Evolutionary conservation across 2,113 vertebrate genomes (phyloP).

Genomic region (Malaclemys terrapin): DNA sequence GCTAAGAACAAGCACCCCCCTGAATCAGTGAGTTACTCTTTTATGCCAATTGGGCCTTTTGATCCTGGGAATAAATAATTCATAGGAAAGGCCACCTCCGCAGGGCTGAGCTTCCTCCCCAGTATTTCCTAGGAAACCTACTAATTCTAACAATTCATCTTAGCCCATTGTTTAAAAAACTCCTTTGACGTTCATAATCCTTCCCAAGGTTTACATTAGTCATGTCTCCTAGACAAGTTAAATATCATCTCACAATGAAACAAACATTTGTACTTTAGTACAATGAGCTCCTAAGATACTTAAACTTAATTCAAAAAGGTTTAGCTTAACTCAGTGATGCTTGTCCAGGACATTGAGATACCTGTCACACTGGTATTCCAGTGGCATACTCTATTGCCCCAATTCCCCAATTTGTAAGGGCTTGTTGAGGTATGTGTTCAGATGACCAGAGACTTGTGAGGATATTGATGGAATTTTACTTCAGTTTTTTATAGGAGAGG

Average conservation of each 20-base stretch:
- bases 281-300: neutral
- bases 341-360: neutral
- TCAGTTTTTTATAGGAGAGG: neutral
- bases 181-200: neutral
- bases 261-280: neutral
- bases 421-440: neutral
- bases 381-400: neutral
- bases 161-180: neutral
- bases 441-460: neutral
- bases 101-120: neutral
- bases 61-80: neutral
- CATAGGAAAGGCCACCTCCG: neutral
- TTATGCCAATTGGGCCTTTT: neutral
- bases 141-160: neutral
- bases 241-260: neutral
- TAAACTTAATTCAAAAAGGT: neutral
- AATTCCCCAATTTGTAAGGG: neutral
- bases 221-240: neutral
- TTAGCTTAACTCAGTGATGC: neutral
- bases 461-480: neutral
- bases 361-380: neutral
- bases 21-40: neutral
- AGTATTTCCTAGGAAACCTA: neutral
- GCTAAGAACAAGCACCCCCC: neutral
- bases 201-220: neutral